Base-by-base conservation (phyloP, 2,888 invertebrate species). In the Coenonympha arcania region DNA sequence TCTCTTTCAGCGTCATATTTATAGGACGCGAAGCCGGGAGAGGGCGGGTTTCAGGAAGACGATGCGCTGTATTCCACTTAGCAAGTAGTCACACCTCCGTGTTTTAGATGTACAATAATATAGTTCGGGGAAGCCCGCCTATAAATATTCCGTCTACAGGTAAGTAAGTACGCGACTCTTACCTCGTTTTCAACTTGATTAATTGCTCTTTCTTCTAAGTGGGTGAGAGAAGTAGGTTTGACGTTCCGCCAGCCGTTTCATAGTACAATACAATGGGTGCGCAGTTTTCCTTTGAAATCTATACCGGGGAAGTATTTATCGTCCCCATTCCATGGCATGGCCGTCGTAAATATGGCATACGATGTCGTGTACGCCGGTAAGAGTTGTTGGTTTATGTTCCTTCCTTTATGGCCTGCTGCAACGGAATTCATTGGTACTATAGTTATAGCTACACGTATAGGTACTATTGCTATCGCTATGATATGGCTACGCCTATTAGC, bases 41-140 rank as follows among this genome's bases (percentile, higher is more conserved):
- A 71, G 77, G 73, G 75, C 74, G 77, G 71, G 69, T 75, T 78
- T 72, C 79, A 74, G 82, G 80, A 79, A 79, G 76, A 71, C 64
- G 70, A 65, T 69, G 61, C 68, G 66, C 65, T 59, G 55, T 64
- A 68, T 79, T 77, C 79, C 76, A 80, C 79, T 79, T 77, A 80
- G 64, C 71, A 66, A 64, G 69, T 71, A 75, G 78, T 82, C 80
- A 78, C 73, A 61, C 67, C 65, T 67, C 63, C 61, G 68, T 76
- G 73, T 78, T 76, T 77, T 66, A 67, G 69, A 76, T 56, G 56
- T 15, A 15, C 46, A 49, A 69, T 71, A 71, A 70, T 71, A 69
- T 73, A 70, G 73, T 83, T 83, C 83, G 83, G 81, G 82, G 83
- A 83, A 83, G 66, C 76, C 82, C 76, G 70, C 72, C 76, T 79